phyloP scores from a whole-genome alignment of 2,113 vertebrate genomes.

The Cheirogaleus medius region DNA sequence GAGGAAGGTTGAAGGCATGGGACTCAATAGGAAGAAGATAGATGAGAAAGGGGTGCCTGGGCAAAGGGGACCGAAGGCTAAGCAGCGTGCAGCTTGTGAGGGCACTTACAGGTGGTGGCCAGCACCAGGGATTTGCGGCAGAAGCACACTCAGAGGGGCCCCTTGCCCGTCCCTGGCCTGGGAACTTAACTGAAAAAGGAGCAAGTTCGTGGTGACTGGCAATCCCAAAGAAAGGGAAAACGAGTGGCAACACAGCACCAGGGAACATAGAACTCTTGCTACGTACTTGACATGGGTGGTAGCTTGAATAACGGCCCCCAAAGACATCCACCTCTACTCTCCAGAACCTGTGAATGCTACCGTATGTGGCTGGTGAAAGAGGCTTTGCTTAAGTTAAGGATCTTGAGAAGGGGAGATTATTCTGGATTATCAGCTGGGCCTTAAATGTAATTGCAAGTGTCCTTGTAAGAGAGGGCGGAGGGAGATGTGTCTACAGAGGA shows the following conservation, averaged over 20 bases:
- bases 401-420: not conserved
- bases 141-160: not conserved
- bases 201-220: not conserved
- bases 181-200: not conserved
- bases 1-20: too few relatives aligned
- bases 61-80: not conserved
- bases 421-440: not conserved
- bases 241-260: not conserved
- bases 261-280: not conserved
- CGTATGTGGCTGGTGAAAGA: not conserved
- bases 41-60: not conserved
- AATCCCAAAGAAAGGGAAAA: not conserved
- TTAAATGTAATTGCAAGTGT: not conserved
- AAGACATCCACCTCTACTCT: not conserved
- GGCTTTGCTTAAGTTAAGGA: not conserved
- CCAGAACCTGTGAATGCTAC: not conserved
- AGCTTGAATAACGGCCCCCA: not conserved
- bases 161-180: not conserved
- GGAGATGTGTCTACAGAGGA: not conserved
- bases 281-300: not conserved
- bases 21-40: not conserved
- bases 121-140: too few relatives aligned
- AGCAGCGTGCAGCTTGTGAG: not conserved
- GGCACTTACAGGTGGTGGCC: not conserved
- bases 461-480: not conserved